phyloP scores from a whole-genome alignment of 2,113 vertebrate genomes.

The Bubalus kerabau region DNA sequence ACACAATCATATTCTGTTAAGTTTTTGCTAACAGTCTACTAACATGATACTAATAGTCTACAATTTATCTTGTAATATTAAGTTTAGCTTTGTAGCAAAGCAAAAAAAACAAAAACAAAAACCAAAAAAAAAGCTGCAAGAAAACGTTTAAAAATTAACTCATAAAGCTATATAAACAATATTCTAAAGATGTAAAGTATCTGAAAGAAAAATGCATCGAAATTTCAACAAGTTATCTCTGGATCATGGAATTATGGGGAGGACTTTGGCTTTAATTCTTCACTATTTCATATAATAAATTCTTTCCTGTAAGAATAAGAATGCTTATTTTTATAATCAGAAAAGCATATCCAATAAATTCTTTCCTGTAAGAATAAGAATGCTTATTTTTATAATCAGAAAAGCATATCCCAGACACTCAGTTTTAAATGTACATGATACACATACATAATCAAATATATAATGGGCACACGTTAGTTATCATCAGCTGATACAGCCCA shows the following conservation, averaged over 20 bases:
- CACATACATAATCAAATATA: background rate
- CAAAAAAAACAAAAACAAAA: background rate
- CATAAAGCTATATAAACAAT: background rate
- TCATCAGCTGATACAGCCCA: background rate
- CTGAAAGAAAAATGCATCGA: background rate
- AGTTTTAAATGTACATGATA: background rate
- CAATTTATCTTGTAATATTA: background rate
- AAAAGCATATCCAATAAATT: background rate
- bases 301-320: background rate
- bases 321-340: background rate
- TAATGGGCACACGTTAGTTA: background rate
- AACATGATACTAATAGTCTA: background rate
- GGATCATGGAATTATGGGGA: background rate
- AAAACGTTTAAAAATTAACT: background rate
- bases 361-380: background rate
- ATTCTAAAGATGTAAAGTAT: background rate
- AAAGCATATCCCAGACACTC: background rate
- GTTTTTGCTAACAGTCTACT: background rate
- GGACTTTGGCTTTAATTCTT: background rate
- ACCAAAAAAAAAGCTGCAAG: background rate
- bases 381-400: background rate
- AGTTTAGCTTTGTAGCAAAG: background rate
- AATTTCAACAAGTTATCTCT: background rate
- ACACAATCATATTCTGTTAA: background rate
- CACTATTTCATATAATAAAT: background rate